Evolutionary conservation across 2,888 invertebrate genomes (phyloP).

Genomic region (Pollenia labialis): DNA sequence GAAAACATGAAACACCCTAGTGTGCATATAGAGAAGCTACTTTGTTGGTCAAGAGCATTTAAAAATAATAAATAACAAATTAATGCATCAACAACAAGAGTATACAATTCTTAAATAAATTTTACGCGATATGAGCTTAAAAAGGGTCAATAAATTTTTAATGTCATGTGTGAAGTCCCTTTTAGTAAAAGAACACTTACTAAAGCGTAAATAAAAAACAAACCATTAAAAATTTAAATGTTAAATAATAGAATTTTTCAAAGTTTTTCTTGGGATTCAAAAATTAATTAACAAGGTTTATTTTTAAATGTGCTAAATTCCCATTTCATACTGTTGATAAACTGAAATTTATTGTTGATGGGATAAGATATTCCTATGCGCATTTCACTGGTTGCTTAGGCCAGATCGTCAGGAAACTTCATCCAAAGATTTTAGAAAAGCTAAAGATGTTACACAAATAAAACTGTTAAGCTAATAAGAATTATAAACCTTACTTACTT

Average conservation of each 20-base stretch:
- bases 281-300: too few species aligned
- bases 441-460: too few species aligned
- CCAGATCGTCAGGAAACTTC: too few species aligned
- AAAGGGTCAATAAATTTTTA: conserved; percentile 50
- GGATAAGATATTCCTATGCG: too few species aligned
- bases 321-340: too few species aligned
- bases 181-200: conserved; percentile 5
- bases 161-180: conserved; percentile 53
- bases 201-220: neutral
- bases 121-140: neutral
- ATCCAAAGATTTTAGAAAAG: too few species aligned
- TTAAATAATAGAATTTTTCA: neutral
- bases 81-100: conserved; percentile 7
- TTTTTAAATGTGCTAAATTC: too few species aligned
- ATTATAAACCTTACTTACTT: too few species aligned
- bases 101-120: conserved; percentile 23
- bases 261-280: neutral
- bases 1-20: too few species aligned
- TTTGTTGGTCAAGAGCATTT: conserved; percentile 6
- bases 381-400: too few species aligned
- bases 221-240: neutral
- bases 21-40: neutral
- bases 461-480: too few species aligned
- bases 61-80: conserved; percentile 27
- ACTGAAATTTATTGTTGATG: too few species aligned